phyloP scores from a whole-genome alignment of 1,140 invertebrate genomes.

The Frieseomelitta varia region DNA sequence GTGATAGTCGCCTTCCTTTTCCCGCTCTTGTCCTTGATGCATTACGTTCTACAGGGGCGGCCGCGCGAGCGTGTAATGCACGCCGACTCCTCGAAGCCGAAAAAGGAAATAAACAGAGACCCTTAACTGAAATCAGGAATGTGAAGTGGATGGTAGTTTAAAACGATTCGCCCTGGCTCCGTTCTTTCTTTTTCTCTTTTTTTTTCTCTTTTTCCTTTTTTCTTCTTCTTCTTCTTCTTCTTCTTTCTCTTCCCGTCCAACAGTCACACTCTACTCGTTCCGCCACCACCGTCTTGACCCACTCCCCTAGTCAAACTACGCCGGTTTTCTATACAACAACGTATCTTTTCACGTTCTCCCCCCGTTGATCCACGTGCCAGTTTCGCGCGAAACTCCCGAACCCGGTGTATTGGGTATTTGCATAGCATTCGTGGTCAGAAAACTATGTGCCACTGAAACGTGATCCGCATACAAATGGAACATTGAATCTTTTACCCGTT shows the following conservation, averaged over 20 bases:
- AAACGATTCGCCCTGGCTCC: conserved; percentile 68
- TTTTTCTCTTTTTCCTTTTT: conserved; percentile 1
- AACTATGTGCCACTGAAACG: conserved; percentile 35
- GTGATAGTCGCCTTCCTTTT: conserved; percentile 37
- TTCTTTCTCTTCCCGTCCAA: conserved; percentile 30
- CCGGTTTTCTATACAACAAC: no score
- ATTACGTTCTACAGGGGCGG: conserved; percentile 57
- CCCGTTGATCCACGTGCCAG: background rate
- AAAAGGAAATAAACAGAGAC: conserved; percentile 75
- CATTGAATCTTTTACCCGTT: conserved; percentile 24
- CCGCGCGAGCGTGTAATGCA: conserved; percentile 54
- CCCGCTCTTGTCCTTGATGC: conserved; percentile 33
- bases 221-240: background rate
- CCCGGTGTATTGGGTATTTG: conserved; percentile 44
- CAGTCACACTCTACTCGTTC: conserved; percentile 43
- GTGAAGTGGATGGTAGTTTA: conserved; percentile 76
- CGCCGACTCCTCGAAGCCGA: conserved; percentile 37
- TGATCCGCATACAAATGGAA: conserved; percentile 29
- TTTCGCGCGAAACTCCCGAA: conserved; percentile 21
- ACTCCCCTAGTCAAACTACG: background rate
- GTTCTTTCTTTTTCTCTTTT: background rate
- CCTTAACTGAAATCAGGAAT: conserved; percentile 76
- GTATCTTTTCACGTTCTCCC: conserved; percentile 14
- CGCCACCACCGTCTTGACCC: background rate
- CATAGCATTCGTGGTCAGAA: conserved; percentile 35